Conservation (phyloP, 2,888 invertebrate genomes). For the Phorcus lineatus region DNA sequence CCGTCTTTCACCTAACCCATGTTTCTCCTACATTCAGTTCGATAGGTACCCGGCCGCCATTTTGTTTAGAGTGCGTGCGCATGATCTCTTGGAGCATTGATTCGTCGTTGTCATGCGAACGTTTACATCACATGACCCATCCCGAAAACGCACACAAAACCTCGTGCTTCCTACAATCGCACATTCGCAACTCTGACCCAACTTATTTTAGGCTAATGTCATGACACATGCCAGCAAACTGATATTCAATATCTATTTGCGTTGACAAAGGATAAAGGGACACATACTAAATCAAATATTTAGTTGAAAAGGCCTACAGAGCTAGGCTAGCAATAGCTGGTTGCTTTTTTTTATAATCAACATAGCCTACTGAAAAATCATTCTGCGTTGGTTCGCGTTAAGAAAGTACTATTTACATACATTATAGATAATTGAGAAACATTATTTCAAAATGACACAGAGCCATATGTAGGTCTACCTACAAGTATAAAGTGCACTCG, state of each 20-base stretch:
- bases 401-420: too few species aligned
- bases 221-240: background rate
- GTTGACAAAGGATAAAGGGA: background rate
- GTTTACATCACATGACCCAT: conserved; percentile 29
- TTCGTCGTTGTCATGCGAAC: conserved; percentile 35
- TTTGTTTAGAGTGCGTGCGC: background rate
- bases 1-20: background rate
- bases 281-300: too few species aligned
- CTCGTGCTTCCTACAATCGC: background rate
- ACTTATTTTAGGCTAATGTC: background rate
- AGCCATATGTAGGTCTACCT: too few species aligned
- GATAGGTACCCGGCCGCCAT: background rate
- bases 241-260: background rate
- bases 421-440: too few species aligned
- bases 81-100: background rate
- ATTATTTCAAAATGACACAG: too few species aligned
- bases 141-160: background rate
- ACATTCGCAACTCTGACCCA: background rate
- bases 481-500: too few species aligned
- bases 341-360: too few species aligned
- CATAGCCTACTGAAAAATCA: too few species aligned
- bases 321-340: too few species aligned
- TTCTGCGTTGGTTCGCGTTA: too few species aligned
- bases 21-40: background rate
- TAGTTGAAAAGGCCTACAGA: too few species aligned